Conservation (phyloP, 2,888 invertebrate species). For the Clepsis dumicolana region DNA sequence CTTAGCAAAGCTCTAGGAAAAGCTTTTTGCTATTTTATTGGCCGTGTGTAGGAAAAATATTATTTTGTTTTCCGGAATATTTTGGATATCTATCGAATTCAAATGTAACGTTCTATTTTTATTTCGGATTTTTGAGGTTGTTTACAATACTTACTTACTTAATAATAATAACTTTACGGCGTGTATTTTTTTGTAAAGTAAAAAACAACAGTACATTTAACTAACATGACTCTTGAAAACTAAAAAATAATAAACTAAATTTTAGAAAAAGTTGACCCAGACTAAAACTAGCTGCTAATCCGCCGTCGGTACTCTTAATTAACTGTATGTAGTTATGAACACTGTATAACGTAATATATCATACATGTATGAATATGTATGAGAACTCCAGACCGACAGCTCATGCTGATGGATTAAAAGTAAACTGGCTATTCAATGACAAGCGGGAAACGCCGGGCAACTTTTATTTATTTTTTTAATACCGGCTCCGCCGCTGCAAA, state of each 20-base stretch:
- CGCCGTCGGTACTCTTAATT: slow-evolving; percentile 38
- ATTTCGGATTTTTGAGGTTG: too few species aligned
- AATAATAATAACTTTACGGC: too few species aligned
- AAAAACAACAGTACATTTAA: too few species aligned
- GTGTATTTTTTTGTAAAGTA: too few species aligned
- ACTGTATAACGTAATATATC: slow-evolving; percentile 31
- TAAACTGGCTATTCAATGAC: slow-evolving; percentile 25
- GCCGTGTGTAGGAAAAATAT: not conserved
- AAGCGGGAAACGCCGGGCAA: not conserved
- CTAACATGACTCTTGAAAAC: too few species aligned
- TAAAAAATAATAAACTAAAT: not conserved
- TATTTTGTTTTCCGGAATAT: not conserved
- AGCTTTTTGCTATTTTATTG: not conserved
- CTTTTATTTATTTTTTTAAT: not conserved
- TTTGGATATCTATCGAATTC: not conserved
- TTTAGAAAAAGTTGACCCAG: not conserved
- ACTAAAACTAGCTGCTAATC: slow-evolving; percentile 3
- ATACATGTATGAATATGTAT: slow-evolving; percentile 39
- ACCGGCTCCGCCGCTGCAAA: not conserved
- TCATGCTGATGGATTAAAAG: slow-evolving; percentile 25
- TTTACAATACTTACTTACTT: too few species aligned
- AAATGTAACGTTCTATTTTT: too few species aligned
- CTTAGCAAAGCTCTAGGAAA: not conserved
- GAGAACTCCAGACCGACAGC: slow-evolving; percentile 7
- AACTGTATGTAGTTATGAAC: slow-evolving; percentile 24